Percentiles rank a stretch among this genome's conserved stretches.
phyloP scores from a whole-genome alignment of 2,113 vertebrate genomes.

The Acrocephalus arundinaceus region DNA sequence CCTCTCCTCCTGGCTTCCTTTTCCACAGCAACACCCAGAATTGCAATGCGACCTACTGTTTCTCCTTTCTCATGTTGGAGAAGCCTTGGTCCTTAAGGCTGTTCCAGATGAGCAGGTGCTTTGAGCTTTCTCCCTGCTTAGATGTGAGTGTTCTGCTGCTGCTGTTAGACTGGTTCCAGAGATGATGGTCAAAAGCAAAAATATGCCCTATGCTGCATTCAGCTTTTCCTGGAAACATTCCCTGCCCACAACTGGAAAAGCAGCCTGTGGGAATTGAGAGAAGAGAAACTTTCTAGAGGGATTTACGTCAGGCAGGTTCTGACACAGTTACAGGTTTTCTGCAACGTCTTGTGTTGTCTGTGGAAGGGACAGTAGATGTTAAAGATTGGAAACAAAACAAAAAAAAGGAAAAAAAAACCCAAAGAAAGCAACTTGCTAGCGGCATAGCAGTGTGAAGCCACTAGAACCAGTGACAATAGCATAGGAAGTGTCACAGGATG shows the following conservation, averaged over 20 bases:
- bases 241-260: not conserved
- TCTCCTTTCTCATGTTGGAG: not conserved
- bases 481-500: not conserved
- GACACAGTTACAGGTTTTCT: not conserved
- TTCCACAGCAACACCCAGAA: not conserved
- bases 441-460: not conserved
- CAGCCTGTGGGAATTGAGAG: not conserved
- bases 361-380: not conserved
- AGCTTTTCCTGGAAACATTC: not conserved
- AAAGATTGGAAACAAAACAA: not conserved
- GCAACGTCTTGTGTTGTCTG: not conserved
- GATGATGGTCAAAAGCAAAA: not conserved
- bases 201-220: not conserved
- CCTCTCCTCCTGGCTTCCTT: conserved; percentile 10
- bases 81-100: not conserved
- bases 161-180: not conserved
- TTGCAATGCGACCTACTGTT: not conserved
- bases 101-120: not conserved
- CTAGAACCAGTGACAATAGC: not conserved
- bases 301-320: not conserved
- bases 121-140: not conserved
- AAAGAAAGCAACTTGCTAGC: not conserved
- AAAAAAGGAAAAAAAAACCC: fast-evolving
- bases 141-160: not conserved
- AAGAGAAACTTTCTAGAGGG: not conserved